A percentile compares a stretch with the other conserved stretches of the same genome.
Conservation (phyloP, 2,888 invertebrate genomes). For the Microctonus aethiopoides region DNA sequence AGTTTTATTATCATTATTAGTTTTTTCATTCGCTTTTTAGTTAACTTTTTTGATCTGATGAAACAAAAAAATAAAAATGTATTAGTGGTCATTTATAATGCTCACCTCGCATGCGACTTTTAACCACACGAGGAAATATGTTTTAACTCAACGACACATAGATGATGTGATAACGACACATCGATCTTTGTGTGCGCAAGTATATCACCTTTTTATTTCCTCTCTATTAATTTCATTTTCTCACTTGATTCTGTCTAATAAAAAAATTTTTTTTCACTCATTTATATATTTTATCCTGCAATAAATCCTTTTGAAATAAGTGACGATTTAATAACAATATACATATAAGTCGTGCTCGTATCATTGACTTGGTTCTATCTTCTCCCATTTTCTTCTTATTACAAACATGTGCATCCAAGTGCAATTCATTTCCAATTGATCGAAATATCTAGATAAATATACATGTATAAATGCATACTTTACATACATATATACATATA, state of each 20-base stretch:
- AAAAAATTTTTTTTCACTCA: not conserved
- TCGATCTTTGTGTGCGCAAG: conserved; percentile 14
- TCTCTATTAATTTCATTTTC: conserved; percentile 3
- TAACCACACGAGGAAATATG: conserved; percentile 20
- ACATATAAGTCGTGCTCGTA: not conserved
- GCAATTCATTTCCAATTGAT: conserved; percentile 26
- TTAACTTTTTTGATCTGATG: not conserved
- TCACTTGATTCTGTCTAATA: no score
- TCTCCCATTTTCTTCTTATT: not conserved
- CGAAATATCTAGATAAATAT: not conserved
- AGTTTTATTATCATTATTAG: not conserved
- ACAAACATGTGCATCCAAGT: not conserved
- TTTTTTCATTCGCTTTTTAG: not conserved
- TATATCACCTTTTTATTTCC: not conserved
- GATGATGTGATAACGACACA: conserved; percentile 30
- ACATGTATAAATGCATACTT: no score
- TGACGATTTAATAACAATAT: no score
- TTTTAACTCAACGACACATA: conserved; percentile 34
- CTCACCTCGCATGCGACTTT: conserved; percentile 33
- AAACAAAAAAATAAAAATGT: conserved; percentile 24
- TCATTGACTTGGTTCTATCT: not conserved
- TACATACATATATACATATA: not conserved
- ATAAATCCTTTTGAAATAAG: no score
- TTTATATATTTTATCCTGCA: no score
- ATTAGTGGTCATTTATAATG: conserved; percentile 34